Evolutionary conservation across 2,797 vertebrate genomes (phyloP).

Genomic region (Zonotrichia albicollis): DNA sequence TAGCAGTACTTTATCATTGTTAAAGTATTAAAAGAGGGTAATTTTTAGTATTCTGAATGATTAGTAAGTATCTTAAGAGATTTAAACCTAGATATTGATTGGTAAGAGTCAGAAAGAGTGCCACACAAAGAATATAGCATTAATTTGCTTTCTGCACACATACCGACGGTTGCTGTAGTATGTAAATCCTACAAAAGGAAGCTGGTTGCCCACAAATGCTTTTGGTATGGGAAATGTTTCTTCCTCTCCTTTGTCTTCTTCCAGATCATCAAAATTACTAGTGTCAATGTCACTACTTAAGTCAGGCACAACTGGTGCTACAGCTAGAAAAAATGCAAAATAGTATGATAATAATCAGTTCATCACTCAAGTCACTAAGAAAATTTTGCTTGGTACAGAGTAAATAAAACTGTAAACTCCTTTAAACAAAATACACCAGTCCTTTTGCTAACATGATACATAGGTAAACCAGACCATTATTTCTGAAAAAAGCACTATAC

Average conservation of each 20-base stretch:
- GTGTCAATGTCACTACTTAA: constrained; percentile 97
- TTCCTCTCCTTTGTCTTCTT: constrained; percentile 96
- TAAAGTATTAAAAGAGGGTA: not conserved
- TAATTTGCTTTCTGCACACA: constrained; percentile 55
- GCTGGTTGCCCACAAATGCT: constrained; percentile 98
- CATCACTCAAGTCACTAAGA: not conserved
- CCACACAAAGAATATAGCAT: not conserved
- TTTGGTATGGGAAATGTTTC: constrained; percentile 99
- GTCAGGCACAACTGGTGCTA: constrained; percentile 96
- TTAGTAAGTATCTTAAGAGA: not conserved
- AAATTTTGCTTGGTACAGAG: not conserved
- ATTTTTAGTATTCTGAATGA: not conserved
- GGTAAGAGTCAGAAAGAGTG: not conserved
- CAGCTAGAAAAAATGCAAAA: constrained; percentile 78
- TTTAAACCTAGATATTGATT: not conserved
- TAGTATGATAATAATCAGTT: not conserved
- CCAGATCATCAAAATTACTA: constrained; percentile 98
- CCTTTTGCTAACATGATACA: not conserved
- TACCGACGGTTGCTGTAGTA: constrained; percentile 95
- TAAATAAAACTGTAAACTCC: not conserved
- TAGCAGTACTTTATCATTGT: not conserved
- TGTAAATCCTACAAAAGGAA: constrained; percentile 98
- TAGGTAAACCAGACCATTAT: not conserved
- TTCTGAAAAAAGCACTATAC: constrained; percentile 45
- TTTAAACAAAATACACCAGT: not conserved